Evolutionary conservation across 2,113 vertebrate genomes (phyloP).

Genomic region (Cyanoderma ruficeps): DNA sequence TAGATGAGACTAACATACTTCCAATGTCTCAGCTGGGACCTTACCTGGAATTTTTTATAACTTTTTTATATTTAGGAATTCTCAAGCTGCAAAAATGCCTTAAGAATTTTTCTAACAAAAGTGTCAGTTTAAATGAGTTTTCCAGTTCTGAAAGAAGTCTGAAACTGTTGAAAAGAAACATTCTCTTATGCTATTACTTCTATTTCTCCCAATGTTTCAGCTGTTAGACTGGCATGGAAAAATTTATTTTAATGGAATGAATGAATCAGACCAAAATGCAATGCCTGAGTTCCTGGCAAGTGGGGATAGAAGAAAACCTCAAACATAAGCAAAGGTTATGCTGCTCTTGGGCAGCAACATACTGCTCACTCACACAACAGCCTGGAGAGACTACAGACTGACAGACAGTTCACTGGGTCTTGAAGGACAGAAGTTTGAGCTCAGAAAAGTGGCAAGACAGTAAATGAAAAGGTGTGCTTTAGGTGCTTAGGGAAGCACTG

Average conservation of each 20-base stretch:
- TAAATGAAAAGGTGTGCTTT: background rate
- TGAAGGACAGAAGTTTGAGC: background rate
- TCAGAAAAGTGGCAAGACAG: background rate
- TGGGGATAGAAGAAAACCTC: background rate
- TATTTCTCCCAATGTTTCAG: background rate
- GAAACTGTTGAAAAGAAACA: background rate
- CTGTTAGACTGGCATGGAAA: background rate
- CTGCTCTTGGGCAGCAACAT: background rate
- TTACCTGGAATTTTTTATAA: background rate
- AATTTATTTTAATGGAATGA: background rate
- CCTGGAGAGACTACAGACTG: background rate
- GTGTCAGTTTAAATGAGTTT: background rate
- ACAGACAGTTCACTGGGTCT: background rate
- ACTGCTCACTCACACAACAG: background rate
- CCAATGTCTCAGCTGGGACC: background rate
- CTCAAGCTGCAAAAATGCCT: background rate
- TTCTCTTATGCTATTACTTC: background rate
- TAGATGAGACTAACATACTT: background rate
- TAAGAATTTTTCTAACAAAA: background rate
- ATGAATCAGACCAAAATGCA: slow-evolving; percentile 6
- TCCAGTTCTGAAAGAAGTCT: background rate
- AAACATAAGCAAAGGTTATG: background rate
- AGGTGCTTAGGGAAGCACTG: background rate
- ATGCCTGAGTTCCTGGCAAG: background rate
- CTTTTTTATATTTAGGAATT: background rate